Evolutionary conservation across 2,888 invertebrate genomes (phyloP).

Genomic region (Heliconius erato): DNA sequence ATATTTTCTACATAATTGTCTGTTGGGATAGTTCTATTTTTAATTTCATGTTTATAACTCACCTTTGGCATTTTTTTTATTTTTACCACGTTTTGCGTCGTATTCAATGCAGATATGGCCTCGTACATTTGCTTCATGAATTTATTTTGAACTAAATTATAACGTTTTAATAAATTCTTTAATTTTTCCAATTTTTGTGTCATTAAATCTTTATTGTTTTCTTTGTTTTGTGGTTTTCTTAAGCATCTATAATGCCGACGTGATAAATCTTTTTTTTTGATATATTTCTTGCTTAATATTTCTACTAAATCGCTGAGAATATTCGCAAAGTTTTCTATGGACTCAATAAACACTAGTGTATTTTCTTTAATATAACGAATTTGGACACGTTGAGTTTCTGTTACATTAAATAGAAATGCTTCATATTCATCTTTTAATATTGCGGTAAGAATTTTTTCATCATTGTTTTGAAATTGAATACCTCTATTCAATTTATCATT

Average conservation of each 20-base stretch:
- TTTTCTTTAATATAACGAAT: slow-evolving; percentile 69
- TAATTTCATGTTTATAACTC: slow-evolving; percentile 41
- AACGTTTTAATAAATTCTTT: slow-evolving; percentile 63
- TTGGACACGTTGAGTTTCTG: slow-evolving; percentile 61
- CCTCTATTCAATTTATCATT: slow-evolving; percentile 44
- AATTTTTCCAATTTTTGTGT: slow-evolving; percentile 59
- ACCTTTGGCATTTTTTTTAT: slow-evolving; percentile 33
- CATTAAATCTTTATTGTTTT: slow-evolving; percentile 39
- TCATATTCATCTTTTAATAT: slow-evolving; percentile 64
- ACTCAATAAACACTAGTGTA: slow-evolving; percentile 65
- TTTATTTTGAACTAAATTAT: slow-evolving; percentile 69
- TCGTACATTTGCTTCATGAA: slow-evolving; percentile 70
- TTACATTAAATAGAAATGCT: slow-evolving; percentile 53
- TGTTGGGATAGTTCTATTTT: slow-evolving; percentile 54
- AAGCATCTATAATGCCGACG: slow-evolving; percentile 41
- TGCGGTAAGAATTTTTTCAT: slow-evolving; percentile 63
- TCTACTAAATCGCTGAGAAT: slow-evolving; percentile 67
- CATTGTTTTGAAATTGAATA: slow-evolving; percentile 47
- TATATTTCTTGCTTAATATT: slow-evolving; percentile 58
- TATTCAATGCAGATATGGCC: slow-evolving; percentile 59
- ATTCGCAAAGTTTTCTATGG: slow-evolving; percentile 68
- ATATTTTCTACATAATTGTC: slow-evolving; percentile 69
- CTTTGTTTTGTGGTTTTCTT: slow-evolving; percentile 38
- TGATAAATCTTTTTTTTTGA: slow-evolving; percentile 35
- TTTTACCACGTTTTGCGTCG: slow-evolving; percentile 28